Base-by-base conservation (phyloP, 2,797 vertebrate species). In the Phylloscopus collybita region DNA sequence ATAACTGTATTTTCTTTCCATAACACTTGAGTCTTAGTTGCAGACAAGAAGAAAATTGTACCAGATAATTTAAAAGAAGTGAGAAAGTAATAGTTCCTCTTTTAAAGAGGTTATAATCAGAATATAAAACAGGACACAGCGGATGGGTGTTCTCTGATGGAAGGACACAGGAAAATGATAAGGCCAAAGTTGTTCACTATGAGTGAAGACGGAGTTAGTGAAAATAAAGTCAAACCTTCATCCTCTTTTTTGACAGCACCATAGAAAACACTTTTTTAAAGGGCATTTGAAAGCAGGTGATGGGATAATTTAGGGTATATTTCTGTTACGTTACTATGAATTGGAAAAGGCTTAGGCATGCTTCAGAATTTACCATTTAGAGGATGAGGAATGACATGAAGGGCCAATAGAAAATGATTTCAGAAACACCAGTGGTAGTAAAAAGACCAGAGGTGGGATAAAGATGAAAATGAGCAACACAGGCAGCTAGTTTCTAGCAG, bases 1-100 rank as follows among this genome's bases (percentile, higher is more conserved):
- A 93, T 95, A 92, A 90, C 76, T 72, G 3, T 78, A 65, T 88
- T 84, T 96, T 93, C 50, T 23, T 94, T 93, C 57, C 47, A 29
- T 54, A 82, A 57, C 45, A 80, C 38, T 90, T 80, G 45, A 78
- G 38, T 65, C 30, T 73, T 85, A 74, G 50, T 54, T n/a, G 66
- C 20, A 74, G 74, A 44, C 13, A 64, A 82, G 78, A 82, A 85
- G 12, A 80, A 88, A 73, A 80, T 69, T 80, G 51, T 64, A 73
- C 25, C 6, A 6, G 66, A 69, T 62, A 89, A 66, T 82, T 81
- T 80, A 44, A 80, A 78, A 94, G 42, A 72, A 75, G 22, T 23
- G 38, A 74, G 27, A 85, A 93, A 93, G 40, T 20, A 73, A 70
- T 50, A 67, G 25, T 78, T 88, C 22, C n/a, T 45, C 7, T 79